These are phyloP conservation scores for Bufotes viridis DNA, from an alignment of 2,797 vertebrate genomes.

Conservation along the genomic window DNA sequence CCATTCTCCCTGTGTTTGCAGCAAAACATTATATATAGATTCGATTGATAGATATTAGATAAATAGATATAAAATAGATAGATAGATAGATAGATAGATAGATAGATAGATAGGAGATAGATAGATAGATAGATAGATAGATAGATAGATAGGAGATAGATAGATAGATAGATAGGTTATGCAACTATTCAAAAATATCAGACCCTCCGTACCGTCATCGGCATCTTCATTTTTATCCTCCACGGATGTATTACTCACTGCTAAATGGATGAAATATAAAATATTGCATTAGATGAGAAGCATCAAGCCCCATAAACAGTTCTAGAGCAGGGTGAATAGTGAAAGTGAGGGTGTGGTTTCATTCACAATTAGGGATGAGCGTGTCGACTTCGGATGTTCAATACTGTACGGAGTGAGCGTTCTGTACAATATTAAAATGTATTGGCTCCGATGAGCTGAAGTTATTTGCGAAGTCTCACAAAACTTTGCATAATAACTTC, in stretches of 20 bases:
- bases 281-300: background rate
- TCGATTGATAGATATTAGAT: no score
- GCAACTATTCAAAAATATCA: background rate
- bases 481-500: no score
- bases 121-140: slow-evolving; percentile 7
- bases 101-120: background rate
- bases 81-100: background rate
- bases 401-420: no score
- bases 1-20: no score
- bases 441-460: no score
- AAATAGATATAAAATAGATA: background rate
- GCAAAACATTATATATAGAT: no score
- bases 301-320: background rate
- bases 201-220: background rate
- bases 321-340: background rate
- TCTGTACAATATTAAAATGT: no score
- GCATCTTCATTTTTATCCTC: background rate
- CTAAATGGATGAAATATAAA: background rate
- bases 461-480: no score
- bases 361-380: no score
- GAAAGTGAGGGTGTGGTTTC: background rate
- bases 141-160: background rate
- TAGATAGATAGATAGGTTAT: background rate
- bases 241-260: background rate
- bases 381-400: no score